Evolutionary conservation across 2,888 invertebrate genomes (phyloP).

Genomic region (Latheticus oryzae): DNA sequence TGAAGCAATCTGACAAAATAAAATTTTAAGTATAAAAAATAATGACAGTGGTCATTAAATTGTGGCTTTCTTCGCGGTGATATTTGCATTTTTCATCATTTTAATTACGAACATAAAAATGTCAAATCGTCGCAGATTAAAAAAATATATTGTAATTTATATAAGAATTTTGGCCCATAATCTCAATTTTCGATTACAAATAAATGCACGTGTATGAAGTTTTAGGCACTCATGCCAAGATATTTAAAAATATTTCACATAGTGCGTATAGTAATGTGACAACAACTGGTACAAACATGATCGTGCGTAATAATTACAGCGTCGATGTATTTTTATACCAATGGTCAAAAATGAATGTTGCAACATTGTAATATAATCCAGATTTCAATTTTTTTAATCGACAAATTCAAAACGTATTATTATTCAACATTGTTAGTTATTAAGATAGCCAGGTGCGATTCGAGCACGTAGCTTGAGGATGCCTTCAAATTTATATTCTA

Average conservation of each 20-base stretch:
- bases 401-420: constrained; percentile 16
- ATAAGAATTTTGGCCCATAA: too few relatives aligned
- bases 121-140: constrained; percentile 3
- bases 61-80: neutral
- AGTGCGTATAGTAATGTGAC: constrained; percentile 33
- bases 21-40: constrained; percentile 18
- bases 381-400: neutral
- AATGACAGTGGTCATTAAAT: constrained; percentile 12
- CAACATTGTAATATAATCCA: constrained; percentile 6
- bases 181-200: constrained; percentile 15
- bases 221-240: constrained; percentile 35
- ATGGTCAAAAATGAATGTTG: neutral
- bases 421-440: constrained; percentile 21
- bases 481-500: constrained; percentile 14
- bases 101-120: neutral
- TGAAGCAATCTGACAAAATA: too few relatives aligned
- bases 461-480: constrained; percentile 14
- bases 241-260: constrained; percentile 37
- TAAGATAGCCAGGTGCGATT: constrained; percentile 19
- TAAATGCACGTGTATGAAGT: constrained; percentile 23
- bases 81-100: constrained; percentile 8
- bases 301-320: constrained; percentile 22
- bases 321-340: constrained; percentile 13
- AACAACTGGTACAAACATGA: constrained; percentile 29
- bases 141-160: too few relatives aligned